phyloP scores from a whole-genome alignment of 2,888 invertebrate species.

The Drosophila anomalata region DNA sequence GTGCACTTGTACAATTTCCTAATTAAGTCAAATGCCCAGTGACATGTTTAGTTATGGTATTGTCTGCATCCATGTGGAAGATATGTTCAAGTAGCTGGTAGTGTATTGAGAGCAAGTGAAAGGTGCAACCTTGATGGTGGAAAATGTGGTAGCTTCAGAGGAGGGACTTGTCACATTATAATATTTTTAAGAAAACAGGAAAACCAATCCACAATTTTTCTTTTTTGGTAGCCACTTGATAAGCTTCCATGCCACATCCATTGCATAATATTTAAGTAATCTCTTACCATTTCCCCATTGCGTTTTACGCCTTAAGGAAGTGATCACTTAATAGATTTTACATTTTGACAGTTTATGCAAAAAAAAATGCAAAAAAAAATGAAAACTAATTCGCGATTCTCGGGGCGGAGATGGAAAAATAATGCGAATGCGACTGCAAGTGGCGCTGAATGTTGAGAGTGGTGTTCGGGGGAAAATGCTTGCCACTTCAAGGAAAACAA shows the following conservation, averaged over 20 bases:
- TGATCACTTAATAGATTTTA: constrained; percentile 45
- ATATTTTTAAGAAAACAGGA: constrained; percentile 1
- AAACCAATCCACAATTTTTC: not conserved
- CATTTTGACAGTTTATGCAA: constrained; percentile 44
- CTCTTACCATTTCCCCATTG: constrained; percentile 18
- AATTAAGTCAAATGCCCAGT: constrained; percentile 61
- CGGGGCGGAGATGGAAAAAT: constrained; percentile 13
- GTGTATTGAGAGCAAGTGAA: constrained; percentile 38
- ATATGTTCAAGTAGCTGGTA: constrained; percentile 3
- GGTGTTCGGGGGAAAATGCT: constrained; percentile 49
- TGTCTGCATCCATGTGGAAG: constrained; percentile 21
- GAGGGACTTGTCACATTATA: not conserved
- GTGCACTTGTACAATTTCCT: constrained; percentile 70
- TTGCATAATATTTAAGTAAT: constrained; percentile 22
- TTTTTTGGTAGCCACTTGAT: not conserved
- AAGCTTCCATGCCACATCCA: not conserved
- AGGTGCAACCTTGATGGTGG: constrained; percentile 40
- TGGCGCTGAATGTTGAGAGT: constrained; percentile 36
- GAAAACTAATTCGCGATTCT: constrained; percentile 49
- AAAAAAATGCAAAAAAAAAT: constrained; percentile 3
- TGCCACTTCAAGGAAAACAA: constrained; percentile 31
- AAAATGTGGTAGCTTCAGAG: not conserved
- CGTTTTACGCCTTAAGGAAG: constrained; percentile 21
- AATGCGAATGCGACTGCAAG: constrained; percentile 12
- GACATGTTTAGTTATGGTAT: constrained; percentile 28